These are phyloP conservation scores for Chaetops frenatus DNA, from an alignment of 2,113 vertebrate genomes.

Conservation along the genomic window DNA sequence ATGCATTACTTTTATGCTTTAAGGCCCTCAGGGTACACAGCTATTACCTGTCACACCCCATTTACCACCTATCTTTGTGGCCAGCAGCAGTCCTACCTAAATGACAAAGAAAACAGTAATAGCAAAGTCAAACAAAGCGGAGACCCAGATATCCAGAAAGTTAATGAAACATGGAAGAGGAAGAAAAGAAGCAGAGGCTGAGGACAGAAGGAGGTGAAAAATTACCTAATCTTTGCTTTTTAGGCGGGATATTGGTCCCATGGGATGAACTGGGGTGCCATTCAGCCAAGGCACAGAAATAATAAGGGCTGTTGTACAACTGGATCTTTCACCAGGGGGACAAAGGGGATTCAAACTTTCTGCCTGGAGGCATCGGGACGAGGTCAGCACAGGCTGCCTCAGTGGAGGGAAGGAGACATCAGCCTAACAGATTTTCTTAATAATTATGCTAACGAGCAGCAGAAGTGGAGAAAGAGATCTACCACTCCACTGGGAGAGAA, in stretches of 20 bases:
- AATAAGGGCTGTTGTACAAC: not conserved
- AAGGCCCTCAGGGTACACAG: not conserved
- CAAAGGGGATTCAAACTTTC: not conserved
- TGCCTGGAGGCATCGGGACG: accelerated
- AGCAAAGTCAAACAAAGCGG: not conserved
- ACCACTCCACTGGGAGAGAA: not conserved
- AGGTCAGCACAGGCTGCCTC: not conserved
- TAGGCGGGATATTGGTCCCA: not conserved
- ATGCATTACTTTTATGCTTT: not conserved
- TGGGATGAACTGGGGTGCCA: not conserved
- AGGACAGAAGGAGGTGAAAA: not conserved
- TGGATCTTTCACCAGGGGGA: not conserved
- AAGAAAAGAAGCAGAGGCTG: not conserved
- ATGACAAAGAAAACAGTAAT: not conserved
- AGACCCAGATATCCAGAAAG: not conserved
- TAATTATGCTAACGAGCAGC: not conserved
- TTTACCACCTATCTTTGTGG: not conserved
- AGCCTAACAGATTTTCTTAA: not conserved
- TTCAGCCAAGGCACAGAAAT: not conserved
- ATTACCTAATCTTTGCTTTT: not conserved
- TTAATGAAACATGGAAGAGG: not conserved
- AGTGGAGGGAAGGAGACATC: not conserved
- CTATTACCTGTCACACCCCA: not conserved
- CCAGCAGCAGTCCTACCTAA: not conserved
- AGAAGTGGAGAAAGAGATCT: not conserved